Percentiles rank a stretch among this genome's conserved stretches.
Conservation (phyloP, 1,140 invertebrate species). For the Oscheius sp. region DNA sequence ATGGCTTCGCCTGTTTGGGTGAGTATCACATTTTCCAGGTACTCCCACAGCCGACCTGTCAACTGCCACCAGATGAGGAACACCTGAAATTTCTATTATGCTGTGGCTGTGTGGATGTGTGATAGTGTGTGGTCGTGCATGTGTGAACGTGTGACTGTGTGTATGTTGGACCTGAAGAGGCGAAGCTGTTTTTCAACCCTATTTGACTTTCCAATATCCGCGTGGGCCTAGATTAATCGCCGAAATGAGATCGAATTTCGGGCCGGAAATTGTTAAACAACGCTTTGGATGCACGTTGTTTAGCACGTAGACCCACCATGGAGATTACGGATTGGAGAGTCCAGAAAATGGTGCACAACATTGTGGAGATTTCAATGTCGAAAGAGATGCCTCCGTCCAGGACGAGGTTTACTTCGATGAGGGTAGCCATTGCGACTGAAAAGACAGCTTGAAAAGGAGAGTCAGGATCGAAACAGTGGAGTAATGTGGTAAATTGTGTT, state of each 20-base stretch:
- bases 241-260: not conserved
- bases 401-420: not conserved
- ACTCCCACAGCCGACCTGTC: not conserved
- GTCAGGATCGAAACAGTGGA: not conserved
- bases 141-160: too few species aligned
- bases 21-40: not conserved
- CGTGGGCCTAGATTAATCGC: too few species aligned
- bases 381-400: not conserved
- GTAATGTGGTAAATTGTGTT: not conserved
- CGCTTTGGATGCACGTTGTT: not conserved
- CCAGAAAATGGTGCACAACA: not conserved
- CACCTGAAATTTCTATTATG: not conserved
- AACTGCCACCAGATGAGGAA: conserved; percentile 5
- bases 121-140: too few species aligned
- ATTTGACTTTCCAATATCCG: too few species aligned
- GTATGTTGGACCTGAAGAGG: too few species aligned
- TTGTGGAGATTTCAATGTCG: conserved; percentile 1
- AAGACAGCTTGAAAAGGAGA: too few species aligned
- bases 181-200: too few species aligned
- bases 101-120: too few species aligned
- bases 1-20: not conserved
- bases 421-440: not conserved
- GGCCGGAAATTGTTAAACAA: not conserved
- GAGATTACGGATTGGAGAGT: not conserved
- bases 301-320: not conserved